Conservation (phyloP, 2,888 invertebrate species). For the Papilio elwesi region DNA sequence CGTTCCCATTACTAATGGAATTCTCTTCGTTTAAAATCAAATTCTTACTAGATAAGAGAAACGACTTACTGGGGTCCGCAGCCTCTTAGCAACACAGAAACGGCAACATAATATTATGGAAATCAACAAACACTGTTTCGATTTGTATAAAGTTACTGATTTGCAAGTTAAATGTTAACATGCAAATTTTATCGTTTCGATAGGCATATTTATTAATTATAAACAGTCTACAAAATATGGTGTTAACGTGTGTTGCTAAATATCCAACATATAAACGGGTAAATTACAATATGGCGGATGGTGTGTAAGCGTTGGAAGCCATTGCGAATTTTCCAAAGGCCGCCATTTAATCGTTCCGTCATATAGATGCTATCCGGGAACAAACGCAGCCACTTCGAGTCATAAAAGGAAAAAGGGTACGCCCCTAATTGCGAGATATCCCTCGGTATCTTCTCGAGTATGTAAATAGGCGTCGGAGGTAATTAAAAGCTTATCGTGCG, state of each 20-base stretch:
- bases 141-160: slow-evolving; percentile 52
- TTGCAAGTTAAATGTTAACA: slow-evolving; percentile 55
- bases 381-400: slow-evolving; percentile 63
- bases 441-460: slow-evolving; percentile 77
- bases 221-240: slow-evolving; percentile 52
- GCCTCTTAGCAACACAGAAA: slow-evolving; percentile 34
- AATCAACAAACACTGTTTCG: slow-evolving; percentile 38
- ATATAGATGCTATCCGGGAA: slow-evolving; percentile 74
- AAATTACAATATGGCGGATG: slow-evolving; percentile 46
- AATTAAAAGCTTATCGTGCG: slow-evolving; percentile 82
- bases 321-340: slow-evolving; percentile 58
- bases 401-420: slow-evolving; percentile 78
- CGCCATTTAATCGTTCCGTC: slow-evolving; percentile 73
- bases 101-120: slow-evolving; percentile 38
- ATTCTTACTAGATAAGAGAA: slow-evolving; percentile 19
- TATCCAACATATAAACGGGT: slow-evolving; percentile 50
- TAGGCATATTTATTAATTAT: slow-evolving; percentile 57
- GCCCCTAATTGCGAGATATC: slow-evolving; percentile 81
- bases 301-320: slow-evolving; percentile 20
- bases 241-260: slow-evolving; percentile 52
- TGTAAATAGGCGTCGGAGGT: slow-evolving; percentile 81
- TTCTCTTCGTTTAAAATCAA: slow-evolving; percentile 23
- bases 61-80: slow-evolving; percentile 19
- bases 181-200: slow-evolving; percentile 56
- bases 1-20: slow-evolving; percentile 6